A percentile compares a stretch with the other conserved stretches of the same genome.
phyloP scores from a whole-genome alignment of 2,888 invertebrate genomes.

The Coecobrya sp. region DNA sequence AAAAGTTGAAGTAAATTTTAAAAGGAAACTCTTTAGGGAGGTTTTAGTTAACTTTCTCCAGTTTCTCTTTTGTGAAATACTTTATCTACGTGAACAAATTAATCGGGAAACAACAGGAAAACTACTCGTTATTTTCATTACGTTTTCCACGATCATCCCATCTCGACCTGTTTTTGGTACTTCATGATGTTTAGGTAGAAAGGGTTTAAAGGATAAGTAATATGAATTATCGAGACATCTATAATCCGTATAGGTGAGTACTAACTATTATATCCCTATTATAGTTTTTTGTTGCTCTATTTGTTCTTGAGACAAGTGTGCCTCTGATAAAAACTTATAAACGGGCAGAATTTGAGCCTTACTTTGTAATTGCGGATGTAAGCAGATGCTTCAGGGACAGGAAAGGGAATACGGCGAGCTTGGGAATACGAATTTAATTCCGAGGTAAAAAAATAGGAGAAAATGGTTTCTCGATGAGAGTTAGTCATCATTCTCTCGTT shows the following conservation, averaged over 20 bases:
- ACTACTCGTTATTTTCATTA: neutral
- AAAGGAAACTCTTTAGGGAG: neutral
- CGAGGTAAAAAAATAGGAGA: neutral
- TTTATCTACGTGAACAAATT: slow-evolving; percentile 9
- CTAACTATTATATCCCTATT: neutral
- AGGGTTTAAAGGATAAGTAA: neutral
- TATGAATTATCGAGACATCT: neutral
- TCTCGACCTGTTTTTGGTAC: too few species aligned
- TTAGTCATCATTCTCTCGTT: neutral
- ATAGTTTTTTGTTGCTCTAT: neutral
- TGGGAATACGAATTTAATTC: neutral
- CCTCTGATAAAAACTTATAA: neutral
- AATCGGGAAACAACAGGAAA: neutral
- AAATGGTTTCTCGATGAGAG: neutral
- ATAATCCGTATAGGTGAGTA: too few species aligned
- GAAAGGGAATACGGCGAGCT: neutral
- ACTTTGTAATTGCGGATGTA: neutral
- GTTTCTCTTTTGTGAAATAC: neutral
- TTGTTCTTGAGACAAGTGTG: neutral
- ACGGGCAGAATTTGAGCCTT: neutral
- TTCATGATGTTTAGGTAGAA: too few species aligned
- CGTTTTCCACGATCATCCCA: too few species aligned
- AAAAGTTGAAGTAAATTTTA: too few species aligned
- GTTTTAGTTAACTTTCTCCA: slow-evolving; percentile 6
- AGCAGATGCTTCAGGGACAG: neutral